Evolutionary conservation across 2,113 vertebrate genomes (phyloP).

Genomic region (Hippocampus zosterae): DNA sequence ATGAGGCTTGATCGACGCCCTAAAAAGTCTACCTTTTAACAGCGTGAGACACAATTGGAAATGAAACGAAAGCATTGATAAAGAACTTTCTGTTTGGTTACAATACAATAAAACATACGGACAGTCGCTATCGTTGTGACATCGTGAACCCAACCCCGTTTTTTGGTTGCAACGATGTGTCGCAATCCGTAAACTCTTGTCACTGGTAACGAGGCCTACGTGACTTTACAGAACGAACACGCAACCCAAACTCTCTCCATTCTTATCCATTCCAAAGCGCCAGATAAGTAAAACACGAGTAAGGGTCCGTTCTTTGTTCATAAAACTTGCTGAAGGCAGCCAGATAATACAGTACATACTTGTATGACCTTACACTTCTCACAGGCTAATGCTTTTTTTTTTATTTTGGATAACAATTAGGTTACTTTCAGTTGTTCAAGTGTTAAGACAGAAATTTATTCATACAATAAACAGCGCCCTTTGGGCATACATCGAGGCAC

Average conservation of each 20-base stretch:
- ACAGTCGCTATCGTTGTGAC: not conserved
- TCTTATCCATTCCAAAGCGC: not conserved
- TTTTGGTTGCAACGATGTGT: slow-evolving; percentile 47
- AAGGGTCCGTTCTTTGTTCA: not conserved
- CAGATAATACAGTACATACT: not conserved
- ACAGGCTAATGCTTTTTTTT: not conserved
- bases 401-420: not conserved
- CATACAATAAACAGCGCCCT: not conserved
- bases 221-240: not conserved
- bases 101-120: not conserved
- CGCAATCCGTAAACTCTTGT: slow-evolving; percentile 19
- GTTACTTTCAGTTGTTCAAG: not conserved
- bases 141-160: slow-evolving; percentile 20
- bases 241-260: not conserved
- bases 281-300: not conserved
- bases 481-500: not conserved
- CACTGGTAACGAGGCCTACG: slow-evolving; percentile 23
- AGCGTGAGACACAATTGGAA: not conserved
- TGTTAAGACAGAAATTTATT: not conserved
- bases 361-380: not conserved
- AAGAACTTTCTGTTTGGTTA: not conserved
- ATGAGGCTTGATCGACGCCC: slow-evolving; percentile 36
- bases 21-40: not conserved
- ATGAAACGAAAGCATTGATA: too few species aligned
- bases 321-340: not conserved